phyloP scores from a whole-genome alignment of 2,888 invertebrate species.

The Byasa hedistus region DNA sequence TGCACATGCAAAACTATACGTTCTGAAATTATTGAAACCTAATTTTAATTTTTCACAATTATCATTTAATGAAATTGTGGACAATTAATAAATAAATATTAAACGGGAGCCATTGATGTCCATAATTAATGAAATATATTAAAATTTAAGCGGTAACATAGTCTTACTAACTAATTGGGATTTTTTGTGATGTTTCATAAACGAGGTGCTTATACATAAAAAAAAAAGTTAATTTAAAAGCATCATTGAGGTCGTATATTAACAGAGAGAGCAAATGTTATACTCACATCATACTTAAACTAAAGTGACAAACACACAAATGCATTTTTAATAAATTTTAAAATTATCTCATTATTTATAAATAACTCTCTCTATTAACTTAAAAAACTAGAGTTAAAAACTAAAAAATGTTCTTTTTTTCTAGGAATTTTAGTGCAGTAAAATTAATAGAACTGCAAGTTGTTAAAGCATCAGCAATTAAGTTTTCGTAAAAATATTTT shows the following conservation, averaged over 20 bases:
- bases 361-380: not conserved
- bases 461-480: no score
- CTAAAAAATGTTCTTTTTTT: no score
- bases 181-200: conserved; percentile 7
- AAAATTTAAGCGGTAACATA: conserved; percentile 3
- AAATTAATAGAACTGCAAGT: no score
- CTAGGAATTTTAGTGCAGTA: no score
- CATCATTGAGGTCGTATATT: conserved; percentile 1
- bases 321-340: not conserved
- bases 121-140: not conserved
- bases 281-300: not conserved
- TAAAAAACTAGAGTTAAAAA: no score
- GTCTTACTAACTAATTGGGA: conserved; percentile 10
- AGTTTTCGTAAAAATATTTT: no score
- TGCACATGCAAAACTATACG: not conserved
- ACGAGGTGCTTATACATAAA: not conserved
- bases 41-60: not conserved
- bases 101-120: not conserved
- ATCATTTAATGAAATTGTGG: conserved; percentile 8
- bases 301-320: not conserved
- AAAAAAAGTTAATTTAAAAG: conserved; percentile 4
- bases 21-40: not conserved
- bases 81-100: not conserved
- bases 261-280: conserved; percentile 9
- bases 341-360: not conserved